Evolutionary conservation across 2,797 vertebrate genomes (phyloP).

Genomic region (Intellagama lesueurii): DNA sequence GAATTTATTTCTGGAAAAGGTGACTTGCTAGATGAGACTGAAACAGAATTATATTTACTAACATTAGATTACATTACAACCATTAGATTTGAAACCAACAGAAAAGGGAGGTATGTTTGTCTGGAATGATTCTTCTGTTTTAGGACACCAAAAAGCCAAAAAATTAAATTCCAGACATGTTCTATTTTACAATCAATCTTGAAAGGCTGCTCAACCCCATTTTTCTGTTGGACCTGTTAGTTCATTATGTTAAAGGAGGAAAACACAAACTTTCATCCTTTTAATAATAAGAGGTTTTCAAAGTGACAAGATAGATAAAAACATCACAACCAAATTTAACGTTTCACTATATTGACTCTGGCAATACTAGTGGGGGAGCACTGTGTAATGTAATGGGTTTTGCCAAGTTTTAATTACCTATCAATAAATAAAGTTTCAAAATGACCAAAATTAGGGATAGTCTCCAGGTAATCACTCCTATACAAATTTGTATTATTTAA

Average conservation of each 20-base stretch:
- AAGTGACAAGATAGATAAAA: background rate
- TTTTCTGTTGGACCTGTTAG: no score
- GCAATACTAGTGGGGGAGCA: background rate
- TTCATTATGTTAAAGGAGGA: no score
- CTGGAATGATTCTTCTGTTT: background rate
- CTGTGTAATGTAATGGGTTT: background rate
- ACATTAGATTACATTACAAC: background rate
- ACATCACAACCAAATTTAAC: background rate
- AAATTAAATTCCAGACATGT: background rate
- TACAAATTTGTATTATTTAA: no score
- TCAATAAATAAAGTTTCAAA: accelerated
- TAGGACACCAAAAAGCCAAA: background rate
- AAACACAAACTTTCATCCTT: background rate
- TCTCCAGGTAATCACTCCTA: no score
- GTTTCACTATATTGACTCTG: background rate
- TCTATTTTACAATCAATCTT: no score
- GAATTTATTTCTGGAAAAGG: background rate
- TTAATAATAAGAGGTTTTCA: background rate
- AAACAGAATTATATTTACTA: background rate
- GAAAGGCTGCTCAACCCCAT: no score
- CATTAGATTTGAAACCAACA: constrained; percentile 1
- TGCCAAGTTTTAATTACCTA: constrained; percentile 6
- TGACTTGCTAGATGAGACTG: background rate
- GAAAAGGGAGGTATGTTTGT: constrained; percentile 17
- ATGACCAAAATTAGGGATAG: background rate